Evolutionary conservation across 2,113 vertebrate species (phyloP), one percentile per base, ranked within the genome.

Genomic region (Paraplagusia blochii): DNA sequence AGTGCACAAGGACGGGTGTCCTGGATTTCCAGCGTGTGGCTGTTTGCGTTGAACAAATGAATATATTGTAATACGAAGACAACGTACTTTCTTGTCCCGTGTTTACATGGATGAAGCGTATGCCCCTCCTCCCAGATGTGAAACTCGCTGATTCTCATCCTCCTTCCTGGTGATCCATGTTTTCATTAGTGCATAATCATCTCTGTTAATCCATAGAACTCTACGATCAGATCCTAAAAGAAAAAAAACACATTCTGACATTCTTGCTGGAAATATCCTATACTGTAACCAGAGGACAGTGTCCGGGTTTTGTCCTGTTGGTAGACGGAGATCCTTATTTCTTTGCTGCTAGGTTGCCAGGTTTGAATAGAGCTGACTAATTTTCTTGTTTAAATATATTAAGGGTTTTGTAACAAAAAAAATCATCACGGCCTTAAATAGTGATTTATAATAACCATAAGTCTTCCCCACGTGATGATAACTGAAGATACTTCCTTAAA

Each of bases 1-100:
- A 73, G 78, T 70, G 76, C 56, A 63, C 9, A 39, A 71, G 47
- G 60, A 58, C 50, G 42, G 71, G 69, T 75, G 58, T 63, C 52
- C 85, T 84, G 82, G 76, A 66, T 52, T 57, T 57, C 42, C n/a
- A 47, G n/a, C n/a, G 22, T 59, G 66, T 62, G 78, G 54, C 65
- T 60, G 44, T 33, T 61, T 62, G 61, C 58, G 70, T 56, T 45
- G 58, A 85, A 69, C 54, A 81, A 79, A 75, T 44, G 22, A 56
- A 55, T 74, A 74, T 75, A 75, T 78, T 78, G 67, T 79, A 73
- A 68, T 11, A 46, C 57, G 50, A 69, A 74, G 51, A 75, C 64
- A 34, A 34, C 2, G 8, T 29, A 35, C 38, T 61, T 19, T 42
- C 16, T 44, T 46, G 22, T 61, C 65, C 55, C 55, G 43, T 1